Percentiles rank a stretch among this genome's conserved stretches.
phyloP scores from a whole-genome alignment of 2,888 invertebrate genomes.

The Eilema depressum region DNA sequence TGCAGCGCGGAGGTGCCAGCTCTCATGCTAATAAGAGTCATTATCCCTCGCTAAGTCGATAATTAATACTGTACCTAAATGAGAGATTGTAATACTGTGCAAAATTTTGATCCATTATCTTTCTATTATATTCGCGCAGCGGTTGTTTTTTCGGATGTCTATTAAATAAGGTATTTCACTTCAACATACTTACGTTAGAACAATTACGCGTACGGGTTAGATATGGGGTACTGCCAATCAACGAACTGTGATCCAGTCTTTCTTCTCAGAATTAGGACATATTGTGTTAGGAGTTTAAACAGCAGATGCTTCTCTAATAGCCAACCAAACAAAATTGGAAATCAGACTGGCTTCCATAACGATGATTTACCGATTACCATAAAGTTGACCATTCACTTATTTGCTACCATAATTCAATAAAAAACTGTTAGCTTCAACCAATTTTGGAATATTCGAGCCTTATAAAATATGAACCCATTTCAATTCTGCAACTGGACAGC shows the following conservation, averaged over 20 bases:
- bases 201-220: no score
- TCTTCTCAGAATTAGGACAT: no score
- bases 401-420: neutral
- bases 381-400: neutral
- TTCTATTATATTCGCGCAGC: neutral
- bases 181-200: no score
- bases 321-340: no score
- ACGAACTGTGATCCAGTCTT: no score
- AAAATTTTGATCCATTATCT: neutral
- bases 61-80: constrained; percentile 5
- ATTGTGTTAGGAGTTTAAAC: no score
- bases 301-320: no score
- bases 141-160: neutral
- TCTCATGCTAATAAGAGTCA: constrained; percentile 16
- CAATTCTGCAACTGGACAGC: constrained; percentile 2
- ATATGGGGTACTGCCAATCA: no score
- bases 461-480: neutral
- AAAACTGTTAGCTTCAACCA: neutral
- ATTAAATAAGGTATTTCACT: neutral
- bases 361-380: neutral
- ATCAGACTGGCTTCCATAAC: no score
- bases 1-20: neutral
- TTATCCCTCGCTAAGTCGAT: constrained; percentile 19
- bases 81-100: neutral
- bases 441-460: neutral